Percentiles rank a stretch among this genome's conserved stretches.
These are phyloP conservation scores for Ochotona curzoniae DNA, from an alignment of 2,113 vertebrate genomes.

Conservation along the genomic window DNA sequence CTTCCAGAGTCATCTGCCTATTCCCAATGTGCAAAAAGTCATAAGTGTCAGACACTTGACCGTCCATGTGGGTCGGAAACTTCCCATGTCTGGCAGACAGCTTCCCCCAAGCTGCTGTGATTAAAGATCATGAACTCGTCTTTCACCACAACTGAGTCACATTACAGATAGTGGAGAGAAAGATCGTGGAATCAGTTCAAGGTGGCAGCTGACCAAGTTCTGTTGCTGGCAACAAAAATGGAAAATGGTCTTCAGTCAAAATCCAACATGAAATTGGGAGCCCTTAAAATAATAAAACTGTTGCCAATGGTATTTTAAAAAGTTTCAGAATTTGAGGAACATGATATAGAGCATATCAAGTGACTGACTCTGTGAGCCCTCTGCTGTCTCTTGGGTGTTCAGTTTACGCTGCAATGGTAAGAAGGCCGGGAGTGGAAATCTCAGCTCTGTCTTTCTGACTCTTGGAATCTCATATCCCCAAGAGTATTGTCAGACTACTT, in stretches of 20 bases:
- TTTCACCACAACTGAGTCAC: constrained; percentile 47
- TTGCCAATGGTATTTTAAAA: constrained; percentile 15
- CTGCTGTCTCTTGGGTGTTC: not conserved
- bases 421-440: constrained; percentile 11
- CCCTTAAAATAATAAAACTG: constrained; percentile 60
- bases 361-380: not conserved
- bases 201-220: constrained; percentile 48
- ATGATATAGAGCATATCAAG: not conserved
- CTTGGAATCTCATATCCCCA: not conserved
- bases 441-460: constrained; percentile 23
- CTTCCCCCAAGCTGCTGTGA: not conserved
- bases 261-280: constrained; percentile 47
- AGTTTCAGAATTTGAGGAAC: constrained; percentile 16
- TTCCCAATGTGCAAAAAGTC: not conserved
- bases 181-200: not conserved
- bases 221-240: constrained; percentile 28
- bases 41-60: not conserved
- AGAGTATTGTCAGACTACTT: constrained; percentile 6
- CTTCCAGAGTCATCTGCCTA: not conserved
- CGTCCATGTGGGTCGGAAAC: not conserved
- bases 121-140: not conserved
- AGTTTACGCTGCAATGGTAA: not conserved
- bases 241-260: constrained; percentile 59
- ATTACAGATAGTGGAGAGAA: not conserved
- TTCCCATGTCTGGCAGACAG: constrained; percentile 11